Base-by-base conservation (phyloP, 2,797 vertebrate species). In the Thripadectes ignobilis region DNA sequence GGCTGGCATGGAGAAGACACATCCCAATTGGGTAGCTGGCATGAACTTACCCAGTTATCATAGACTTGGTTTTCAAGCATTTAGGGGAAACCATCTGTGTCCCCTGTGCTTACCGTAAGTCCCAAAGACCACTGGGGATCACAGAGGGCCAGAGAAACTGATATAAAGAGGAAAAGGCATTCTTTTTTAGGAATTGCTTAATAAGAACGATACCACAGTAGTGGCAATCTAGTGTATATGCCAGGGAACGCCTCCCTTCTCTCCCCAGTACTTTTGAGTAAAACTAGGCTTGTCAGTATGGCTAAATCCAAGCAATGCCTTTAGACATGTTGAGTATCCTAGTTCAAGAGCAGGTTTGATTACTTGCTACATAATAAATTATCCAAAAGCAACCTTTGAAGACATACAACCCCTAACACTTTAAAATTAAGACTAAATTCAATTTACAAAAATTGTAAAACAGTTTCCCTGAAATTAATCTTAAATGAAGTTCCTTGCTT, bases 381-480 rank as follows among this genome's bases (percentile, higher is more conserved):
- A 97, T 93, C 92, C 89, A 74, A 91, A 95, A 96, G 93, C 88
- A 95, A 97, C 96, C 97, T 97, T 91, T 96, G 92, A 89, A 78
- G 89, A 91, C 83, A 86, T 93, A 87, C 86, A 94, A 96, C 95
- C 92, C 76, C 39, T 87, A 96, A 97, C 92, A 88, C 91, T 95
- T 97, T 79, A 97, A 97, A 97, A 97, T 97, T 96, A 97, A 97
- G 95, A 95, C 93, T 93, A 97, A 97, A 97, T 97, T 97, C 95
- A 97, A 97, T 97, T 97, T 96, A 97, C 90, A 92, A 95, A 91
- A 96, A 96, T 93, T 93, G 95, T 95, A 91, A 90, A 96, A 92
- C 92, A 95, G 93, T 96, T 95, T 91, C 85, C 91, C 82, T 94
- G 92, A 97, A 97, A 97, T 97, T 97, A 97, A 97, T 97, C 96